These are phyloP conservation scores for Acinonyx jubatus DNA, from an alignment of 2,113 vertebrate species.

Conservation along the genomic window DNA sequence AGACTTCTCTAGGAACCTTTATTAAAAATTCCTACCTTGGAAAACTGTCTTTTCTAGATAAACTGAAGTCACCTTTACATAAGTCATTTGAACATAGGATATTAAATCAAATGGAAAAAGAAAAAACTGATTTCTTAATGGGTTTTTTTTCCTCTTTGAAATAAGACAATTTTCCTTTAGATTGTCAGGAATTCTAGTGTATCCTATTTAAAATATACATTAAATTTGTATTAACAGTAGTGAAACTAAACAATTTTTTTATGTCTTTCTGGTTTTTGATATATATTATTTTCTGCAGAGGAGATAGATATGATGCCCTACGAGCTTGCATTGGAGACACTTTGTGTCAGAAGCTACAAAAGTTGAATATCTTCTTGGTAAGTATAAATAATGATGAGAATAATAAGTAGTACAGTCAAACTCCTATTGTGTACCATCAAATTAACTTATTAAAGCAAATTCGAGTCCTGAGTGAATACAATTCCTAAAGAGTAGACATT, in stretches of 20 bases:
- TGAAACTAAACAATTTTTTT: slow-evolving; percentile 22
- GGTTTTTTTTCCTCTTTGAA: neutral
- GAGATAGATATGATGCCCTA: slow-evolving; percentile 96
- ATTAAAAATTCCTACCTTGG: neutral
- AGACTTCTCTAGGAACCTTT: neutral
- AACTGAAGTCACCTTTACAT: neutral
- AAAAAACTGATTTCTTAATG: neutral
- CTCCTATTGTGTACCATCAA: neutral
- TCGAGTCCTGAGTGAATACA: neutral
- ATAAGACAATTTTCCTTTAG: neutral
- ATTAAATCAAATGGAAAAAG: neutral
- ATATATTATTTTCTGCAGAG: slow-evolving; percentile 79
- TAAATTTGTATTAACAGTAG: slow-evolving; percentile 22
- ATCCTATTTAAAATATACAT: neutral
- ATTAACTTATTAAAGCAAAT: slow-evolving; percentile 35
- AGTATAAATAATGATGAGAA: slow-evolving; percentile 75
- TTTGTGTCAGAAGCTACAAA: slow-evolving; percentile 92
- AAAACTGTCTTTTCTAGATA: neutral
- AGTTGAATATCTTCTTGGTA: slow-evolving; percentile 95
- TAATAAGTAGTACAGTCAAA: neutral
- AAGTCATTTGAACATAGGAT: neutral
- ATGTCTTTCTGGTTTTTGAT: slow-evolving; percentile 48
- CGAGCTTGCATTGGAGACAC: slow-evolving; percentile 94
- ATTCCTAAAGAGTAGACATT: neutral
- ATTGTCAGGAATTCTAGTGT: neutral